Percentiles rank a stretch among this genome's conserved stretches.
Conservation (phyloP, 2,888 invertebrate species). For the Drosophila yooni region DNA sequence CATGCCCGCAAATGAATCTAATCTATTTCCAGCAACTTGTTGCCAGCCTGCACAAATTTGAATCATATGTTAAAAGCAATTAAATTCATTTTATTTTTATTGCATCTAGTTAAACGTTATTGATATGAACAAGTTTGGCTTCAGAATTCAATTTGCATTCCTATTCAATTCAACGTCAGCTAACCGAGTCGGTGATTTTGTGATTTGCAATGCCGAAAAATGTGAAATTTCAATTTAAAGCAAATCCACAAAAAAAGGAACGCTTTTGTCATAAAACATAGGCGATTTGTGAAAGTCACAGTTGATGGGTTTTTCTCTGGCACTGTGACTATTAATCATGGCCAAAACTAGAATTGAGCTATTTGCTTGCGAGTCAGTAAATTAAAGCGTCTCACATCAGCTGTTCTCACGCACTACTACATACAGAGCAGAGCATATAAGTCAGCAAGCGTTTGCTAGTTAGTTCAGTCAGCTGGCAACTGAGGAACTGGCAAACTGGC, state of each 20-base stretch:
- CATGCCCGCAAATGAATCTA: slow-evolving; percentile 4
- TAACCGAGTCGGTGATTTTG: not conserved
- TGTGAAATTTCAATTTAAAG: not conserved
- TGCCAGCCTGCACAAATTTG: not conserved
- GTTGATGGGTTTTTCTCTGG: not conserved
- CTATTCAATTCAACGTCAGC: not conserved
- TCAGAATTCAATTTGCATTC: not conserved
- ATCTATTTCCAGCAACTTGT: not conserved
- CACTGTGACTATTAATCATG: slow-evolving; percentile 11
- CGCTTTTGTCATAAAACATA: not conserved
- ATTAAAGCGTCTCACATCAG: slow-evolving; percentile 11
- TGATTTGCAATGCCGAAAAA: not conserved
- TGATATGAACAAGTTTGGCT: not conserved
- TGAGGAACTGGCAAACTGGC: not conserved
- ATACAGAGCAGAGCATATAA: not conserved
- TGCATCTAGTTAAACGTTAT: not conserved
- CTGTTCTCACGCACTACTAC: slow-evolving; percentile 4
- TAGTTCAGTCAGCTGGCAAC: slow-evolving; percentile 16
- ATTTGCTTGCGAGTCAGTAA: slow-evolving; percentile 14
- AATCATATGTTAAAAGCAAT: not conserved
- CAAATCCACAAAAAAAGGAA: not conserved
- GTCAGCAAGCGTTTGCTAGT: not conserved
- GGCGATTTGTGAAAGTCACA: not conserved
- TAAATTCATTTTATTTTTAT: not conserved
- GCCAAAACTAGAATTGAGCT: slow-evolving; percentile 14